Conservation (phyloP, 2,113 vertebrate species). For the Athene cunicularia region DNA sequence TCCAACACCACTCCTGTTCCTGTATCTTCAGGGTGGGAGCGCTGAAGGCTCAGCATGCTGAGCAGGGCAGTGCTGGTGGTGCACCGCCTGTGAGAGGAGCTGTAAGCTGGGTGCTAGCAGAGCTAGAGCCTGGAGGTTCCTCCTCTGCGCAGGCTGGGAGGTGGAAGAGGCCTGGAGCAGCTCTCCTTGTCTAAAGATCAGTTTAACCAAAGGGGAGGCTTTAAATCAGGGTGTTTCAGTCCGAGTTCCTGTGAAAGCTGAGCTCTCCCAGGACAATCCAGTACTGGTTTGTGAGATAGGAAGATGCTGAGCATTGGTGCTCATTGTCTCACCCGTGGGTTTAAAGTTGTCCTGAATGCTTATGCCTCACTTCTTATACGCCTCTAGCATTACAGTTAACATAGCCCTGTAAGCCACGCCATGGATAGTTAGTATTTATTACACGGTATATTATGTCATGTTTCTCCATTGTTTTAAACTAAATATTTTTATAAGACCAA, state of each 20-base stretch:
- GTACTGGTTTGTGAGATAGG: neutral
- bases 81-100: neutral
- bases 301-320: neutral
- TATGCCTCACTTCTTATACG: neutral
- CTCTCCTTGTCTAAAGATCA: neutral
- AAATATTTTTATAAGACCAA: neutral
- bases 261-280: neutral
- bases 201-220: neutral
- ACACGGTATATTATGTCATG: neutral
- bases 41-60: neutral
- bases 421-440: neutral
- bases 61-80: neutral
- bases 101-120: accelerated
- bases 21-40: neutral
- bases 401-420: neutral
- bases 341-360: neutral
- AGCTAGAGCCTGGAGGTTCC: neutral
- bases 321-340: neutral
- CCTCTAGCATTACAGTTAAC: neutral
- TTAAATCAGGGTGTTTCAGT: neutral
- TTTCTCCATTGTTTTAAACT: neutral
- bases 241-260: neutral
- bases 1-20: neutral
- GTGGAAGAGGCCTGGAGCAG: neutral
- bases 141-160: neutral